Conservation (phyloP, 2,888 invertebrate genomes). For the Hipparchia sbordonii region DNA sequence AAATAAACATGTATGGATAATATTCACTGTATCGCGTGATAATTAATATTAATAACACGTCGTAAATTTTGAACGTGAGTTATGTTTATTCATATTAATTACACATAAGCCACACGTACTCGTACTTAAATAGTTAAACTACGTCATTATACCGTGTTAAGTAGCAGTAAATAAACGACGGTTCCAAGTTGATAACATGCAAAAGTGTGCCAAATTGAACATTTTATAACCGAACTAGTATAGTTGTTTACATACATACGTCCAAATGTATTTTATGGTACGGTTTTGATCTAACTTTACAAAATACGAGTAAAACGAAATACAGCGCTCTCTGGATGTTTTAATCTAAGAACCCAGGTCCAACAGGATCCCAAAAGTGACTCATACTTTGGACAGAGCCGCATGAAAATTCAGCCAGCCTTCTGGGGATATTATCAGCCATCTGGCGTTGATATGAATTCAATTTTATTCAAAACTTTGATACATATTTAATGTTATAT, state of each 20-base stretch:
- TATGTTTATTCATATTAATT: conserved; percentile 30
- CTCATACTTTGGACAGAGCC: too few relatives aligned
- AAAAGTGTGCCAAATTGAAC: not conserved
- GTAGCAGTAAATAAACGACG: conserved; percentile 16
- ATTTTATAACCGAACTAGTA: not conserved
- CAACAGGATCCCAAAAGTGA: too few relatives aligned
- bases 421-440: too few relatives aligned
- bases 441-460: too few relatives aligned
- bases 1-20: conserved; percentile 49
- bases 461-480: too few relatives aligned
- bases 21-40: conserved; percentile 34
- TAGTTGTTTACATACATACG: not conserved
- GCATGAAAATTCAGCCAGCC: too few relatives aligned
- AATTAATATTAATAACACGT: conserved; percentile 39
- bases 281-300: too few relatives aligned
- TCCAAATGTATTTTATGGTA: too few relatives aligned
- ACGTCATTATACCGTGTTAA: conserved; percentile 17
- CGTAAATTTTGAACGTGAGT: conserved; percentile 29
- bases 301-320: too few relatives aligned
- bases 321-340: too few relatives aligned
- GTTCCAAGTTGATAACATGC: conserved; percentile 12
- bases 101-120: conserved; percentile 15
- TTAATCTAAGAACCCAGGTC: too few relatives aligned
- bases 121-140: conserved; percentile 16
- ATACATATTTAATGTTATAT: too few relatives aligned